Evolutionary conservation across 2,797 vertebrate genomes (phyloP).

Genomic region (Meriones psammophilus): DNA sequence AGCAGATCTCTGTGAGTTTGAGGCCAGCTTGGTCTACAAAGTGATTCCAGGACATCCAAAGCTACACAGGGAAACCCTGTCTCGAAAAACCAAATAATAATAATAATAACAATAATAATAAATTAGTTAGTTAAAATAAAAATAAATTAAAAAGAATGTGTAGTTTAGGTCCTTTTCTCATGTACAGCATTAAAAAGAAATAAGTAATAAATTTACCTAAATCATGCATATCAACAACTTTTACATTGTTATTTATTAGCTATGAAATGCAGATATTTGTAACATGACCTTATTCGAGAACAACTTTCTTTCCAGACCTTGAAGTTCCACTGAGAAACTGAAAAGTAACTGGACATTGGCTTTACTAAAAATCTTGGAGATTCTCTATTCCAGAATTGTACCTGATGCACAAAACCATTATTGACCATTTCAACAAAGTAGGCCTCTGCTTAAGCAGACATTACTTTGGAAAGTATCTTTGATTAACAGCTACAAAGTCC

Average conservation of each 20-base stretch:
- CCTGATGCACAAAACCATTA: slow-evolving; percentile 42
- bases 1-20: too few species aligned
- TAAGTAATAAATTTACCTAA: slow-evolving; percentile 22
- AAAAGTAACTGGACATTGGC: slow-evolving; percentile 12
- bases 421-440: slow-evolving; percentile 54
- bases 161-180: slow-evolving; percentile 23
- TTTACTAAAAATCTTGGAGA: slow-evolving; percentile 46
- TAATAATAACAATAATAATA: too few species aligned
- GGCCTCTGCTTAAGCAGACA: slow-evolving; percentile 32
- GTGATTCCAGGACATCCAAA: too few species aligned
- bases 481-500: slow-evolving; percentile 49
- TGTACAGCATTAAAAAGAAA: slow-evolving; percentile 28
- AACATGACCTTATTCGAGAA: slow-evolving; percentile 15
- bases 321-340: slow-evolving; percentile 30
- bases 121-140: too few species aligned
- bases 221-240: slow-evolving; percentile 41
- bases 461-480: slow-evolving; percentile 3
- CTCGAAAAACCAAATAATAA: too few species aligned
- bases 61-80: too few species aligned
- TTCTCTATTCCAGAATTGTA: background rate
- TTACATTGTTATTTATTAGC: slow-evolving; percentile 43
- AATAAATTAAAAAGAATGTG: background rate
- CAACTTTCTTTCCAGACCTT: slow-evolving; percentile 25
- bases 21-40: too few species aligned
- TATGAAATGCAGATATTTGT: background rate